phyloP scores from a whole-genome alignment of 2,113 vertebrate genomes.

The Cyprinodon brontotheroides region DNA sequence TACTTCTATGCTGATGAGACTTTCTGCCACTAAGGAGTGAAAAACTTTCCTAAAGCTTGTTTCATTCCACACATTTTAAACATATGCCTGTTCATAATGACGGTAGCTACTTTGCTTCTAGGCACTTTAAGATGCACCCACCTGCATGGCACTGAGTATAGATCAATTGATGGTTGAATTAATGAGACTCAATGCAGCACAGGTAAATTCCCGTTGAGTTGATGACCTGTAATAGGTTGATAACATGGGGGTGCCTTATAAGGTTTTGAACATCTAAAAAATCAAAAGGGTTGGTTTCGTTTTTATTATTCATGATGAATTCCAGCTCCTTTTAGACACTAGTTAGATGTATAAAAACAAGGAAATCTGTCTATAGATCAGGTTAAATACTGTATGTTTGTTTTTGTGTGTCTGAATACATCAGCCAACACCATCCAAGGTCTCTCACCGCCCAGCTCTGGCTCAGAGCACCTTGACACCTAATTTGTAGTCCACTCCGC shows the following conservation, averaged over 20 bases:
- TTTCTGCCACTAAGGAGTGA: background rate
- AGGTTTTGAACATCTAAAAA: background rate
- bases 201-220: background rate
- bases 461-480: conserved; percentile 40
- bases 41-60: background rate
- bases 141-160: background rate
- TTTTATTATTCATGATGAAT: background rate
- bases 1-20: background rate
- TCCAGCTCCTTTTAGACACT: background rate
- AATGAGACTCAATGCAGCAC: background rate
- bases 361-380: too few species aligned
- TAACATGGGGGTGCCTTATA: background rate
- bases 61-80: background rate
- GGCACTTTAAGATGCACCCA: background rate
- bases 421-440: conserved; percentile 9
- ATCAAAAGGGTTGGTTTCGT: background rate
- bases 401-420: conserved; percentile 10
- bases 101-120: background rate
- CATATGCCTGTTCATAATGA: background rate
- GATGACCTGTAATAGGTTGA: background rate
- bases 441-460: conserved; percentile 36
- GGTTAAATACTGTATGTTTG: background rate
- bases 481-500: conserved; percentile 55
- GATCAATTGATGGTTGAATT: background rate
- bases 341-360: background rate